phyloP scores from a whole-genome alignment of 1,140 invertebrate species.

The Bombus polaris region DNA sequence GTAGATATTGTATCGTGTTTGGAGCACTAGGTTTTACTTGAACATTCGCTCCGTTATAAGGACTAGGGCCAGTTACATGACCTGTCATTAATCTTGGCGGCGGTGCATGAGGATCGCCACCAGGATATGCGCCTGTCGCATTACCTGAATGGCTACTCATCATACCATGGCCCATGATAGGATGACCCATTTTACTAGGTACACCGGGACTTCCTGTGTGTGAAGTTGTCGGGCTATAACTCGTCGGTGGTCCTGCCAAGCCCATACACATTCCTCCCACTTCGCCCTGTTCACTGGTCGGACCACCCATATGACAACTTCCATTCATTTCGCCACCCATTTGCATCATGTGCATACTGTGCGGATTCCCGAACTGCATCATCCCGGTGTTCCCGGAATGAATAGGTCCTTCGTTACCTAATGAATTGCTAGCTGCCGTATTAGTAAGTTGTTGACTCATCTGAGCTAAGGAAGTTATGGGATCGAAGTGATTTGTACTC shows the following conservation, averaged over 20 bases:
- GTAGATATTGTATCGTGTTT: conserved; percentile 98
- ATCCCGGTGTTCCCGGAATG: conserved; percentile 83
- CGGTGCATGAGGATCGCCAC: conserved; percentile 77
- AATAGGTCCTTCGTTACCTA: conserved; percentile 81
- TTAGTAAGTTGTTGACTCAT: conserved; percentile 96
- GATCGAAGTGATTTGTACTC: conserved; percentile 90
- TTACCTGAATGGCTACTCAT: conserved; percentile 83
- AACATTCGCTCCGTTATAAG: conserved; percentile 92
- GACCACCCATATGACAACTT: conserved; percentile 78
- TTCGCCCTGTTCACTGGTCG: conserved; percentile 74
- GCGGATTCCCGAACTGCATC: conserved; percentile 82
- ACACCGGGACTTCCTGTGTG: conserved; percentile 79
- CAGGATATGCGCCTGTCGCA: conserved; percentile 81
- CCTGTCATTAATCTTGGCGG: conserved; percentile 78
- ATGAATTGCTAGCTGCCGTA: conserved; percentile 85
- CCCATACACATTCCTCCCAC: conserved; percentile 83
- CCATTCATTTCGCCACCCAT: conserved; percentile 82
- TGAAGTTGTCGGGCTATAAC: conserved; percentile 79
- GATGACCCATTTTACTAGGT: conserved; percentile 78
- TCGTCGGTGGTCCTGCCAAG: conserved; percentile 80
- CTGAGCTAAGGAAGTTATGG: conserved; percentile 95
- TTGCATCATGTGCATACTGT: conserved; percentile 84
- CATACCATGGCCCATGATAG: conserved; percentile 83
- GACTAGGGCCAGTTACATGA: conserved; percentile 83
- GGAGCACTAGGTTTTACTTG: conserved; percentile 98